Evolutionary conservation across 1,140 invertebrate species (phyloP).

Genomic region (Sarcophaga bullata): DNA sequence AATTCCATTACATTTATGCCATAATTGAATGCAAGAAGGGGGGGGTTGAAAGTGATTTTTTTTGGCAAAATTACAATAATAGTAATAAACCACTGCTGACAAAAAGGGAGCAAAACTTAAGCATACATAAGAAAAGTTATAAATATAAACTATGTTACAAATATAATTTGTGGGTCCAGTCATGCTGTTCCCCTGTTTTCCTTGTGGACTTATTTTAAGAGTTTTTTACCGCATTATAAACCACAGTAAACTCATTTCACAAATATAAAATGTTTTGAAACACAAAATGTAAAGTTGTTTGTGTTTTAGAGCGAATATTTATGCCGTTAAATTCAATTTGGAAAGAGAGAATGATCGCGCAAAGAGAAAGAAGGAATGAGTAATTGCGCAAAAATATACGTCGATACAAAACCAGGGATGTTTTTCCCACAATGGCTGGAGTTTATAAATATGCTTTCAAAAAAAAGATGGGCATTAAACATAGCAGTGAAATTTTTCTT

Average conservation of each 20-base stretch:
- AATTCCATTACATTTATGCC: neutral
- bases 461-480: neutral
- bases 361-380: neutral
- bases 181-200: too few species aligned
- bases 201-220: too few species aligned
- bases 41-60: neutral
- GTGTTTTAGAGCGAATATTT: neutral
- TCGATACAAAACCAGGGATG: too few species aligned
- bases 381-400: too few species aligned
- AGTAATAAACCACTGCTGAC: neutral
- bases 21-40: neutral
- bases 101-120: neutral
- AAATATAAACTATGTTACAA: too few species aligned
- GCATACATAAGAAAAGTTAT: too few species aligned
- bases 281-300: too few species aligned
- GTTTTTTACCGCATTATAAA: too few species aligned
- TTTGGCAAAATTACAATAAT: neutral
- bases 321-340: constrained; percentile 5
- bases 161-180: too few species aligned
- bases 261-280: too few species aligned
- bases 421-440: neutral
- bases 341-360: neutral
- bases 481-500: neutral
- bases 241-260: too few species aligned
- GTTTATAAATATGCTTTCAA: neutral